phyloP scores from a whole-genome alignment of 92 coral and sea anemone genomes.

The Umimayanthus chanpuru region DNA sequence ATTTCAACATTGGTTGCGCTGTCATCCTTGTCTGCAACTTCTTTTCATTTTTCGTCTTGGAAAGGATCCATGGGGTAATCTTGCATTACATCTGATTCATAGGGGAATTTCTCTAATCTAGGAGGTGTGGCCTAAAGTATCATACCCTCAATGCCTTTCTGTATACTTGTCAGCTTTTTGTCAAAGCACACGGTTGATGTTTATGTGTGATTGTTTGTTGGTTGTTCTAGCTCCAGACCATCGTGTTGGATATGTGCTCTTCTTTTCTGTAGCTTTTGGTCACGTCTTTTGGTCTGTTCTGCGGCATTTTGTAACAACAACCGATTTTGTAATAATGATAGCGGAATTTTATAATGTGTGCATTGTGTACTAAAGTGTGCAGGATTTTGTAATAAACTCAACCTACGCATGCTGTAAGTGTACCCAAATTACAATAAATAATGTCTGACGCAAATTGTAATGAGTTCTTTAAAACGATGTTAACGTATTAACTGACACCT shows the following conservation, averaged over 20 bases:
- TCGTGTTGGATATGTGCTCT: too few relatives aligned
- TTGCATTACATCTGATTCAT: not conserved
- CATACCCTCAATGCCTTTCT: not conserved
- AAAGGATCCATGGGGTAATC: not conserved
- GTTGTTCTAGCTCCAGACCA: too few relatives aligned
- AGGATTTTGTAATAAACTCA: too few relatives aligned
- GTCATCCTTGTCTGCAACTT: not conserved
- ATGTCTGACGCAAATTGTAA: not conserved
- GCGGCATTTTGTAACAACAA: too few relatives aligned
- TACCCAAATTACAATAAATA: not conserved
- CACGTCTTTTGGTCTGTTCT: too few relatives aligned
- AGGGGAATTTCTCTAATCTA: not conserved
- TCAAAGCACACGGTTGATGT: not conserved
- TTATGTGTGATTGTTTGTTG: too few relatives aligned
- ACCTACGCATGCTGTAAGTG: not conserved
- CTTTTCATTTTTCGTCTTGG: not conserved
- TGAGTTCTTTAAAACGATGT: not conserved
- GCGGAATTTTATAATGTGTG: too few relatives aligned
- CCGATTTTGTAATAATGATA: too few relatives aligned
- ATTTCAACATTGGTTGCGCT: not conserved
- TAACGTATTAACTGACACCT: not conserved
- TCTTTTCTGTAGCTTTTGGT: too few relatives aligned
- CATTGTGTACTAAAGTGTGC: too few relatives aligned
- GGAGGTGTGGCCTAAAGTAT: not conserved
- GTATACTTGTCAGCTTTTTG: slow-evolving; percentile 30